phyloP scores from a whole-genome alignment of 2,888 invertebrate genomes.

The Actias luna region DNA sequence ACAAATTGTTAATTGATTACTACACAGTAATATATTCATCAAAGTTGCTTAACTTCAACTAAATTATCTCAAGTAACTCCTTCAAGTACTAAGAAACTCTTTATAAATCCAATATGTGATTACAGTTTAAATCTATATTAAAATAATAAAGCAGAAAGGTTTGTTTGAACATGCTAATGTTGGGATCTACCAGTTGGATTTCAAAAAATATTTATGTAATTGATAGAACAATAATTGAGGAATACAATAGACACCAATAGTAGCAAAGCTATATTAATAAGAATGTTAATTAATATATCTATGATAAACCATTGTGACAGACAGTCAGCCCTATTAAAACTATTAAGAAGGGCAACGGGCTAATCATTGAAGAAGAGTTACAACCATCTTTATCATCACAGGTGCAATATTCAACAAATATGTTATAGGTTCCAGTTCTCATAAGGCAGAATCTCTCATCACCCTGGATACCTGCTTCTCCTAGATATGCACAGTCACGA shows the following conservation, averaged over 20 bases:
- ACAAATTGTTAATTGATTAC: neutral
- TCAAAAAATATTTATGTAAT: too few relatives aligned
- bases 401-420: slow-evolving; percentile 96
- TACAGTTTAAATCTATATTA: too few relatives aligned
- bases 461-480: slow-evolving; percentile 93
- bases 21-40: neutral
- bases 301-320: neutral
- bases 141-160: too few relatives aligned
- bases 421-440: slow-evolving; percentile 95
- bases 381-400: slow-evolving; percentile 97
- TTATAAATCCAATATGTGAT: too few relatives aligned
- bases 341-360: slow-evolving; percentile 49
- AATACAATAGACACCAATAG: too few relatives aligned
- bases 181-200: too few relatives aligned
- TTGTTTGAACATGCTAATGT: too few relatives aligned
- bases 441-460: slow-evolving; percentile 95
- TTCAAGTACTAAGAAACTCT: too few relatives aligned
- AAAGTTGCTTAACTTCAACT: neutral
- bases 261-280: too few relatives aligned
- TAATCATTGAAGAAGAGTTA: slow-evolving; percentile 82
- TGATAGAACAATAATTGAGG: too few relatives aligned
- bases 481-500: slow-evolving; percentile 93
- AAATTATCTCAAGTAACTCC: too few relatives aligned
- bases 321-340: neutral
- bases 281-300: neutral